Evolutionary conservation across 2,797 vertebrate species (phyloP).

Genomic region (Argya squamiceps): DNA sequence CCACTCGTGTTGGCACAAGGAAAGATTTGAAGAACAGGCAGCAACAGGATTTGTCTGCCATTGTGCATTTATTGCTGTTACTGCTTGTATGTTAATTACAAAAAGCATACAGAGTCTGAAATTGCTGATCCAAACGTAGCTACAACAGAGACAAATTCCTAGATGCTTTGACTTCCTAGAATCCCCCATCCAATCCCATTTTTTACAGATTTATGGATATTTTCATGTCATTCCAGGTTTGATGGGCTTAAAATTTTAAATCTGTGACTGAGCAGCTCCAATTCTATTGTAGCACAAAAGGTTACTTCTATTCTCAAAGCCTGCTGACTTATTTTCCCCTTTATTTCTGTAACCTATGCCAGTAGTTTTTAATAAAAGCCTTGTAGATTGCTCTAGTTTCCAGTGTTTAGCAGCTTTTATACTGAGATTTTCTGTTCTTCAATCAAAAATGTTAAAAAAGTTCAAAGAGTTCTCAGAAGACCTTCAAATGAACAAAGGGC

Average conservation of each 20-base stretch:
- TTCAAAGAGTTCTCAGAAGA: not conserved
- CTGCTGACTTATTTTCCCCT: not conserved
- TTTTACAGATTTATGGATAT: not conserved
- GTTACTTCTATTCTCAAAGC: not conserved
- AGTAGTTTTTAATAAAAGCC: not conserved
- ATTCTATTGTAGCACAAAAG: not conserved
- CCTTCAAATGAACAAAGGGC: not conserved
- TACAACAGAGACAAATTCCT: not conserved
- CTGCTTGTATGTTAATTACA: not conserved
- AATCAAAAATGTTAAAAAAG: not conserved
- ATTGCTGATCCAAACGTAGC: not conserved
- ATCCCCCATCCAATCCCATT: not conserved
- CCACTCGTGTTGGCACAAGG: rapidly evolving
- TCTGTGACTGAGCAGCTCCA: not conserved
- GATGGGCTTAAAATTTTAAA: not conserved
- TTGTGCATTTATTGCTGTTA: not conserved
- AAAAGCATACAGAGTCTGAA: not conserved
- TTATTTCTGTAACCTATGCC: not conserved
- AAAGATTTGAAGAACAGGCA: not conserved
- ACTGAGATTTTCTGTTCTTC: not conserved
- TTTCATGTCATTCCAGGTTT: not conserved
- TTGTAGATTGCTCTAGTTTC: not conserved
- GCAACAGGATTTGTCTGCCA: not conserved
- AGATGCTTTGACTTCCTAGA: not conserved
- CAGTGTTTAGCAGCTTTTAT: not conserved